Base-by-base conservation (phyloP, 2,113 vertebrate species). In the Strigops habroptila region DNA sequence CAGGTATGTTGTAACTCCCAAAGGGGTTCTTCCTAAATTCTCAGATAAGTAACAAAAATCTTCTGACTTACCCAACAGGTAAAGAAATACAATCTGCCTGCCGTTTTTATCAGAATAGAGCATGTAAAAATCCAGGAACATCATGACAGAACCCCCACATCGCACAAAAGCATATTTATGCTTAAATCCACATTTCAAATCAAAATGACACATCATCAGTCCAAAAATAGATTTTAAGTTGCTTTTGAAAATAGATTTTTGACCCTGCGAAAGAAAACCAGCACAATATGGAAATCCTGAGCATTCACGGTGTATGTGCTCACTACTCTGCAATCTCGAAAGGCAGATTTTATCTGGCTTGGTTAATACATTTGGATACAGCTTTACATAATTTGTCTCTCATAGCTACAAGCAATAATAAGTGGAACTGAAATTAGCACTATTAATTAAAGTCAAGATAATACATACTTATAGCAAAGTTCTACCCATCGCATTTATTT, bases 371-470 rank as follows among this genome's bases (percentile, higher is more conserved):
- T 65, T 79, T 69, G 62, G 70, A 76, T 48, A 78, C 3, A 80
- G 57, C 44, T 90, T 79, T 82, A 69, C 11, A 35, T 44, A 12
- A 82, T 80, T 90, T 74, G 18, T 81, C 41, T 80, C 73, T 4
- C 1, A 64, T 7, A 88, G 53, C 53, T 86, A 82, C 37, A 79
- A 84, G 51, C 28, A 91, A 55, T 33, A 91, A 52, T 55, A 85
- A 94, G 22, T 62, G 35, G 41, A 93, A 87, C 1, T 37, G 67
- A 91, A 91, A 95, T 63, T 22, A 94, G 37, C 44, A 31, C 59
- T 82, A 65, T 88, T 86, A 94, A 84, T 78, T 93, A 71, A 67
- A 95, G 63, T 70, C 70, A 81, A 73, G 55, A 39, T 55, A 94
- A 82, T 19, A 46, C 7, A 60, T n/a, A 77, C 35, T 51, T 90